phyloP scores from a whole-genome alignment of 2,888 invertebrate genomes.

The Arctia plantaginis region DNA sequence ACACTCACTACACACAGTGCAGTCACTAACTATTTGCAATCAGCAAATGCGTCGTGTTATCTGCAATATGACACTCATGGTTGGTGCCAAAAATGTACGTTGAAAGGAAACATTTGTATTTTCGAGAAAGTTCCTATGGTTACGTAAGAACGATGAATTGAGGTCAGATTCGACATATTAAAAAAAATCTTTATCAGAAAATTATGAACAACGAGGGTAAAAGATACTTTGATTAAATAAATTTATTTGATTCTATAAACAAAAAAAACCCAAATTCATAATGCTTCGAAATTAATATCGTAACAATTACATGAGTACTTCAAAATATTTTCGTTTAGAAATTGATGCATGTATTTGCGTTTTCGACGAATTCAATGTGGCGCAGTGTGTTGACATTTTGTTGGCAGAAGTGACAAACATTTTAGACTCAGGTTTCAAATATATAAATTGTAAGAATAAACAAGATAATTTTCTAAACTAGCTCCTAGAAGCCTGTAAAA shows the following conservation, averaged over 20 bases:
- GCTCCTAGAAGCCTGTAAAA: no score
- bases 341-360: background rate
- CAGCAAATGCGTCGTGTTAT: conserved; percentile 20
- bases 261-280: no score
- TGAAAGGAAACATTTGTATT: conserved; percentile 1
- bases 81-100: conserved; percentile 12
- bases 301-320: no score
- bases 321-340: no score
- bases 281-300: no score
- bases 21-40: conserved; percentile 32
- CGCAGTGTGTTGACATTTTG: conserved; percentile 13
- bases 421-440: background rate
- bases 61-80: background rate
- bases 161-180: background rate
- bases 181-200: no score
- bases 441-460: background rate
- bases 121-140: background rate
- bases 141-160: background rate
- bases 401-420: conserved; percentile 4
- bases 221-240: no score
- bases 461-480: no score
- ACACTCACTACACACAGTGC: conserved; percentile 19
- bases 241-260: no score
- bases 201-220: no score
- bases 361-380: background rate